Evolutionary conservation across 2,888 invertebrate genomes (phyloP), one percentile per base, ranked within the genome.

Genomic region (Pterobdella sp.): DNA sequence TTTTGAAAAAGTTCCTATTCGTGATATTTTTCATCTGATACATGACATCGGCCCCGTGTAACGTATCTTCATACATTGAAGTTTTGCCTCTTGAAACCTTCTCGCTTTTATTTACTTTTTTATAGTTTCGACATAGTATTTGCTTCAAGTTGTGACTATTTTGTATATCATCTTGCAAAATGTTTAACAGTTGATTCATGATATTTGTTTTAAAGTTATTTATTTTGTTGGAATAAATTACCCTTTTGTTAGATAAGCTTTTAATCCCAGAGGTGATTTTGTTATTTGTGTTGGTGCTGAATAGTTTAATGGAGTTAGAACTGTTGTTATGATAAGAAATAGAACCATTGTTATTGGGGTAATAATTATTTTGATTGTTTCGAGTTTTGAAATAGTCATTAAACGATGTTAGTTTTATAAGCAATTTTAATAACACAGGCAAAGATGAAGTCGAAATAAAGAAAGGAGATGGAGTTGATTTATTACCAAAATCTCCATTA

Each of bases 271-370:
- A n/a, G n/a, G n/a, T n/a, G n/a, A n/a, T n/a, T n/a, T n/a, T 42
- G 18, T 42, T 42, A 42, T 42, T 42, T 42, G 7, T 42, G 42
- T 42, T 42, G 18, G 7, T 42, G 7, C 18, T 42, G 42, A 14
- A 42, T 14, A 18, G 18, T 42, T 42, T 42, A 42, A 14, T 42
- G 18, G 7, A 14, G 18, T 42, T 42, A 42, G 7, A 14, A 18
- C 18, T 42, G 18, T 42, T 42, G 7, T 42, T 42, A 18, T 42
- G 18, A 42, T 7, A 42, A 7, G 7, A 14, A 63, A 14, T 63
- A 63, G 7, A 14, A 63, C n/a, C 32, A 65, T 65, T 65, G 32
- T 65, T 65, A 65, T 65, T 65, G 4, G 26, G 26, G 32, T 65
- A 7, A 65, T 7, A 7, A 29, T 65, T 65, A 65, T 65, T 65